Conservation (phyloP, 2,113 vertebrate species). For the Dryoscopus gambensis region DNA sequence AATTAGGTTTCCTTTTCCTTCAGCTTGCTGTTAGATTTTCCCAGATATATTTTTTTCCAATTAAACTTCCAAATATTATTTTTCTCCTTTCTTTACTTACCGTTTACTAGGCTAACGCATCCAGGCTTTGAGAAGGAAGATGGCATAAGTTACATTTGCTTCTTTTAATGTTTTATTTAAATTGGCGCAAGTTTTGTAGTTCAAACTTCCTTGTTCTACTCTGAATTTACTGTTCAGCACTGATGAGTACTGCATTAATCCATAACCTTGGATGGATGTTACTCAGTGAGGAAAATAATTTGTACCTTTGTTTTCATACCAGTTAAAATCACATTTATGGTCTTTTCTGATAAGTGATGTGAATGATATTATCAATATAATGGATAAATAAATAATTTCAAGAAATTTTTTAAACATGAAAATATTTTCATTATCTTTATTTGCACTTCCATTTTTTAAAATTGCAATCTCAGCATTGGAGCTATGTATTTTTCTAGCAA, state of each 20-base stretch:
- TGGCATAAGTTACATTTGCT: background rate
- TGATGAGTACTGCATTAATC: background rate
- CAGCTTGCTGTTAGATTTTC: background rate
- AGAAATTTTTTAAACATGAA: background rate
- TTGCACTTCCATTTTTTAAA: background rate
- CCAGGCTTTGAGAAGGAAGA: background rate
- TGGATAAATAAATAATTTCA: background rate
- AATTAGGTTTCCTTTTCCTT: background rate
- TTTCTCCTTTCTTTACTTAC: rapidly evolving
- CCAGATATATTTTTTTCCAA: background rate
- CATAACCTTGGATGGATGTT: background rate
- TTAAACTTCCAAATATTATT: background rate
- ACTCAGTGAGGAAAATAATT: background rate
- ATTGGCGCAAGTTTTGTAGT: background rate
- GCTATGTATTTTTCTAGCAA: background rate
- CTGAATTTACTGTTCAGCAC: background rate
- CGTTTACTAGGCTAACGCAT: background rate
- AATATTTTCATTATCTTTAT: background rate
- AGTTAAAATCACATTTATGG: background rate
- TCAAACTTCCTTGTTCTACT: background rate
- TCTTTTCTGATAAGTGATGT: background rate
- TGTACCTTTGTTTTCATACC: background rate
- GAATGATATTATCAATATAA: background rate
- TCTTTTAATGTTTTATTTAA: background rate
- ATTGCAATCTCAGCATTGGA: background rate